Conservation (phyloP, 2,888 invertebrate genomes). For the Drosophila mimetica region DNA sequence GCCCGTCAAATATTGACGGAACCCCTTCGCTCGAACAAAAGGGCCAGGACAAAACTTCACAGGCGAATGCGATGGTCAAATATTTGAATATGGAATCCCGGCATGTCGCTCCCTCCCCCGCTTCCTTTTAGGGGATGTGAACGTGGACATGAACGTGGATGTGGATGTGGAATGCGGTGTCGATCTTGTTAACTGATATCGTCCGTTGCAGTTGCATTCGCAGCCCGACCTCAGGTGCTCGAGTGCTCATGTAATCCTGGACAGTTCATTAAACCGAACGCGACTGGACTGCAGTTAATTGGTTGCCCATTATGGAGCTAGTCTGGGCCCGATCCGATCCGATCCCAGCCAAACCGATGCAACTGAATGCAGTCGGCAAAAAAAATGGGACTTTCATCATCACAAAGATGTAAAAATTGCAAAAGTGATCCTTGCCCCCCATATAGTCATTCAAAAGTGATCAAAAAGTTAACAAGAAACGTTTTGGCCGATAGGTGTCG, state of each 20-base stretch:
- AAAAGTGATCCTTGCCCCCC: no score
- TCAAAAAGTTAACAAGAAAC: no score
- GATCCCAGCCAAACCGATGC: slow-evolving; percentile 4
- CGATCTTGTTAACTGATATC: slow-evolving; percentile 43
- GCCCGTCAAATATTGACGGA: slow-evolving; percentile 64
- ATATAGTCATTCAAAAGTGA: no score
- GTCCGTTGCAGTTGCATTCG: slow-evolving; percentile 22
- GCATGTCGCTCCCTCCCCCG: background rate
- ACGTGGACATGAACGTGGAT: slow-evolving; percentile 16
- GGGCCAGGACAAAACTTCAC: slow-evolving; percentile 54
- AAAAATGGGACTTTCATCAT: background rate
- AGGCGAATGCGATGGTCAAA: slow-evolving; percentile 62
- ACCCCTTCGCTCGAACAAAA: slow-evolving; percentile 56
- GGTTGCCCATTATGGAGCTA: slow-evolving; percentile 43
- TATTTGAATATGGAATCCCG: slow-evolving; percentile 51
- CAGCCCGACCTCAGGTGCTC: slow-evolving; percentile 5
- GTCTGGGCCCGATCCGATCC: slow-evolving; percentile 8
- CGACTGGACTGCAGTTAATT: slow-evolving; percentile 41
- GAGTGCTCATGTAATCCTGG: slow-evolving; percentile 40
- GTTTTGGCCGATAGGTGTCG: no score
- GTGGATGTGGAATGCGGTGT: slow-evolving; percentile 38
- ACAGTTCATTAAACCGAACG: slow-evolving; percentile 47
- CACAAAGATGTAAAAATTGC: background rate
- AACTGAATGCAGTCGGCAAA: slow-evolving; percentile 18
- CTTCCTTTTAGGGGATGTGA: slow-evolving; percentile 18